phyloP scores from a whole-genome alignment of 30 jellyfish, hydroid and myxozoan species.

The Haliclystus octoradiatus region DNA sequence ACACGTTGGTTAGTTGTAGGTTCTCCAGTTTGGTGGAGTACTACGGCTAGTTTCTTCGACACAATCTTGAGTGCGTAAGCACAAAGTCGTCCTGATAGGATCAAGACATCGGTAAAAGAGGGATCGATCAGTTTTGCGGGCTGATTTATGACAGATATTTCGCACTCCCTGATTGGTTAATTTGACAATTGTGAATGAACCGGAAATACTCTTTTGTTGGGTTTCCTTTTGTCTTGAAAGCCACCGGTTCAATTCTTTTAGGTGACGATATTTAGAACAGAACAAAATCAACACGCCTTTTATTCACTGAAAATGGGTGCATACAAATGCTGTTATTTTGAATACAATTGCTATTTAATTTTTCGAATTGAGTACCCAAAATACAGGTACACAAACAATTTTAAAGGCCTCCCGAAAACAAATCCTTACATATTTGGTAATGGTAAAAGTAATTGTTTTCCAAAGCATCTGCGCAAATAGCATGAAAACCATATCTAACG shows the following conservation, averaged over 20 bases:
- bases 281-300: no score
- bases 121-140: not conserved
- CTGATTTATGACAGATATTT: not conserved
- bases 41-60: not conserved
- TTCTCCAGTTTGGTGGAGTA: not conserved
- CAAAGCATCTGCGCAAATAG: no score
- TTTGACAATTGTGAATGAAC: not conserved
- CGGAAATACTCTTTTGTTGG: constrained; percentile 1
- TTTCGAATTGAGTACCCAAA: no score
- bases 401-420: no score
- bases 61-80: not conserved
- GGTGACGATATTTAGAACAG: not conserved
- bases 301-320: no score
- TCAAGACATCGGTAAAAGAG: not conserved
- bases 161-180: not conserved
- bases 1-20: constrained; percentile 8
- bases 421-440: no score
- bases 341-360: no score
- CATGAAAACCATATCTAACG: no score
- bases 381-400: no score
- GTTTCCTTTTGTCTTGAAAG: not conserved
- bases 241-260: not conserved
- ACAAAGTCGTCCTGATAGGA: not conserved
- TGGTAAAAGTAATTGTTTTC: no score
- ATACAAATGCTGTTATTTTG: no score